Percentiles rank a stretch among this genome's conserved stretches.
These are phyloP conservation scores for Dryadula phaetusa DNA, from an alignment of 2,888 invertebrate species.

Conservation along the genomic window DNA sequence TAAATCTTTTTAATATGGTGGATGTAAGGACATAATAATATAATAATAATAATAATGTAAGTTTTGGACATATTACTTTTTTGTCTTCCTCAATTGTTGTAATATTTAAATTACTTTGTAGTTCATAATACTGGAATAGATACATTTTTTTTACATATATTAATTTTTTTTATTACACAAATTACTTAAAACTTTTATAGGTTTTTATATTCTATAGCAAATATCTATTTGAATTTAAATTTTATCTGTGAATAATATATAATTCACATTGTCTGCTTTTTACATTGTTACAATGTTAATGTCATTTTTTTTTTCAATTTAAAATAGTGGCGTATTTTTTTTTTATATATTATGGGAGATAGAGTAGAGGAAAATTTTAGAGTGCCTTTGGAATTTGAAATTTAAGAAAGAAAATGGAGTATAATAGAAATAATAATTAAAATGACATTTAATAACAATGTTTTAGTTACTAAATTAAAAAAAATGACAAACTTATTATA, in stretches of 20 bases:
- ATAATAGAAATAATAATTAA: slow-evolving; percentile 10
- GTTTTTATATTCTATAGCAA: background rate
- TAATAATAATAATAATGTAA: background rate
- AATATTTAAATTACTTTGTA: slow-evolving; percentile 2
- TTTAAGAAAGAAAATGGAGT: background rate
- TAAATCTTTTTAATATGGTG: background rate
- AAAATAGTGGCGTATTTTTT: background rate
- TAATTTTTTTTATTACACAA: no score
- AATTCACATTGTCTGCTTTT: no score
- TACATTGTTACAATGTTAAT: no score
- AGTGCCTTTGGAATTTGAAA: slow-evolving; percentile 14
- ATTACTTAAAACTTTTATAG: no score
- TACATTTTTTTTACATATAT: background rate
- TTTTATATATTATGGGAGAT: background rate
- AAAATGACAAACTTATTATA: background rate
- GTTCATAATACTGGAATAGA: background rate
- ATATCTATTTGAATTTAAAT: background rate
- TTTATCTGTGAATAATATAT: background rate
- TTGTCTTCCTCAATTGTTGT: background rate
- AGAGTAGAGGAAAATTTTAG: background rate
- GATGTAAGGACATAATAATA: no score
- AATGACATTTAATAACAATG: slow-evolving; percentile 8
- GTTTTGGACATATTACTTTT: background rate
- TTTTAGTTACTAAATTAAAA: background rate
- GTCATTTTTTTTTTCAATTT: background rate